Conservation (phyloP, 2,888 invertebrate genomes). For the Xylocampa areola region DNA sequence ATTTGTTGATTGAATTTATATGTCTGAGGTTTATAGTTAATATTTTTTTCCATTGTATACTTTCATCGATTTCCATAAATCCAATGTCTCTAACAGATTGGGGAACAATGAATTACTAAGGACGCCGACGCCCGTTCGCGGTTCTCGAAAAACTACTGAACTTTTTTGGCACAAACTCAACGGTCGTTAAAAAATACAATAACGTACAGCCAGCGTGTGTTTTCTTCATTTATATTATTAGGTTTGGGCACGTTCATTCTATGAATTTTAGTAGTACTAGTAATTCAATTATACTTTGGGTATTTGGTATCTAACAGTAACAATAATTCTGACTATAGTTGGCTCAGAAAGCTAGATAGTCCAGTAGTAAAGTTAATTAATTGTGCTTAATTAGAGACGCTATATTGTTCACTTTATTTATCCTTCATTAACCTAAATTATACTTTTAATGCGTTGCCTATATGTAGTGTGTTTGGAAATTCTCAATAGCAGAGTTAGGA, state of each 20-base stretch:
- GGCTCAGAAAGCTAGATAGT: not conserved
- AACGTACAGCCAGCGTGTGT: conserved; percentile 5
- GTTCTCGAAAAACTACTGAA: conserved; percentile 63
- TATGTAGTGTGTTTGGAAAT: too few species aligned
- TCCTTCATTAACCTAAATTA: not conserved
- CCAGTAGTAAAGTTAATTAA: not conserved
- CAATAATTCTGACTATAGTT: conserved; percentile 1
- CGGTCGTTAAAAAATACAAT: conserved; percentile 29
- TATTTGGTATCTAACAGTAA: conserved; percentile 1
- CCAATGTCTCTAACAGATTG: conserved; percentile 48
- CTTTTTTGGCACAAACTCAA: conserved; percentile 71
- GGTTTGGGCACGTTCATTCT: conserved; percentile 10
- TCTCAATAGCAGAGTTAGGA: too few species aligned
- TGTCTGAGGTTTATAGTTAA: too few species aligned
- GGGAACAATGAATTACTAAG: conserved; percentile 57
- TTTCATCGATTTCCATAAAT: conserved; percentile 58
- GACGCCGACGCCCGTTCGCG: conserved; percentile 39
- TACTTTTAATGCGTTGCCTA: not conserved
- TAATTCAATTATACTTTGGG: conserved; percentile 26
- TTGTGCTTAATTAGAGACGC: not conserved
- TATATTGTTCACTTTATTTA: not conserved
- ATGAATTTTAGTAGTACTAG: conserved; percentile 21
- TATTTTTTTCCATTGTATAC: too few species aligned
- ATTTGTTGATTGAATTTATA: too few species aligned
- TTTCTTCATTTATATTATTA: conserved; percentile 33